Evolutionary conservation across 35 echinoderm and acorn worm genomes (phyloP).

Genomic region (Ophioderma brevispina): DNA sequence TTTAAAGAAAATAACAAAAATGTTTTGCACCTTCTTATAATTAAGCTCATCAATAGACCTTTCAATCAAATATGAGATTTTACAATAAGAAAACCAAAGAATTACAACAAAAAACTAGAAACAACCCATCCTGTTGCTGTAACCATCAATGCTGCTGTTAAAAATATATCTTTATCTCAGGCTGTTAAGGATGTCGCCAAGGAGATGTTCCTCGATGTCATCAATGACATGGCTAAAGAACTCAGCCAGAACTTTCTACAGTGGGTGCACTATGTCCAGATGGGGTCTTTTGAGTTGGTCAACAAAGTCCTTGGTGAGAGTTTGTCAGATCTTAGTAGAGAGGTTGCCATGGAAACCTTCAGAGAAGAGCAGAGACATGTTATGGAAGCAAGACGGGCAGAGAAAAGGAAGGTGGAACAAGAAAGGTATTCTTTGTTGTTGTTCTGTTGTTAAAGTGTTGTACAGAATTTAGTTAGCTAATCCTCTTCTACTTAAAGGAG

Average conservation of each 20-base stretch:
- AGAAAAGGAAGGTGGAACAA: not conserved
- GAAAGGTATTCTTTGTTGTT: slow-evolving; percentile 25
- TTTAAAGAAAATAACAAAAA: no score
- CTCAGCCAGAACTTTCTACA: slow-evolving; percentile 33
- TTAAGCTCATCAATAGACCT: no score
- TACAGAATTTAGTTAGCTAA: no score
- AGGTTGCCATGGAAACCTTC: slow-evolving; percentile 35
- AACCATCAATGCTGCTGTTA: no score
- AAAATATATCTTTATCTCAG: slow-evolving; percentile 1
- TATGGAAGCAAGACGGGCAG: not conserved
- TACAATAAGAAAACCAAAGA: no score
- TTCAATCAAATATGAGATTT: no score
- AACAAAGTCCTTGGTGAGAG: slow-evolving; percentile 37
- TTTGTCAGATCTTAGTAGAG: not conserved
- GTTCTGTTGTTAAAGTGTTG: no score
- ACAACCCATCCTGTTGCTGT: no score
- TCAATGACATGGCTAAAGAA: slow-evolving; percentile 64
- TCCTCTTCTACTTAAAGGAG: no score
- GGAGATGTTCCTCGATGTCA: slow-evolving; percentile 71
- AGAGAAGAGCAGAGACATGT: not conserved
- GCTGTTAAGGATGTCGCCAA: slow-evolving; percentile 33
- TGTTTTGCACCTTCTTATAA: no score
- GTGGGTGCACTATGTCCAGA: not conserved
- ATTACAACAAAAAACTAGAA: no score
- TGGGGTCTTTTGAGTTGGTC: not conserved